Conservation (phyloP, 92 coral and sea anemone genomes). For the Ricordea florida region DNA sequence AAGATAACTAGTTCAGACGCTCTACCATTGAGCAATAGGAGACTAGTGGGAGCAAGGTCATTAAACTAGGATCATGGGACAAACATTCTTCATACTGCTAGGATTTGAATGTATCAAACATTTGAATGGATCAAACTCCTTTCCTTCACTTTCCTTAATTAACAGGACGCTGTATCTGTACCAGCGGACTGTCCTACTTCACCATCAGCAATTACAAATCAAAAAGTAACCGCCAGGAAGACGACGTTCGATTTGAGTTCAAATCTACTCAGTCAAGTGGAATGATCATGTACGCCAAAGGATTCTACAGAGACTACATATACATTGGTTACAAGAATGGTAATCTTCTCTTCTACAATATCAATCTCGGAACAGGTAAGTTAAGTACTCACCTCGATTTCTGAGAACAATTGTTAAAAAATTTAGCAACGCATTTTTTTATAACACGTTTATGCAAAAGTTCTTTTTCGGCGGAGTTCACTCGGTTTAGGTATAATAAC, state of each 20-base stretch:
- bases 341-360: slow-evolving; percentile 63
- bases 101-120: too few relatives aligned
- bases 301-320: slow-evolving; percentile 67
- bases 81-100: too few relatives aligned
- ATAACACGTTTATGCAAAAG: not conserved
- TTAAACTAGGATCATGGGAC: too few relatives aligned
- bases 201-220: slow-evolving; percentile 58
- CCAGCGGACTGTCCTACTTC: slow-evolving; percentile 64
- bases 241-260: slow-evolving; percentile 77
- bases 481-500: too few relatives aligned
- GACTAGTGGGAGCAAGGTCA: too few relatives aligned
- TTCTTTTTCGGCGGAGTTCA: too few relatives aligned
- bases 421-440: not conserved
- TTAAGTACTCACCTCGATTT: too few relatives aligned
- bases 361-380: slow-evolving; percentile 93
- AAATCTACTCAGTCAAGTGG: slow-evolving; percentile 70
- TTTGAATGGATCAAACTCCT: too few relatives aligned
- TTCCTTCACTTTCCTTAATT: not conserved
- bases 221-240: slow-evolving; percentile 45
- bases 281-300: slow-evolving; percentile 79
- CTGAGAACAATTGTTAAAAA: too few relatives aligned
- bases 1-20: too few relatives aligned
- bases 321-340: slow-evolving; percentile 78
- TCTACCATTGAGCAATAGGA: too few relatives aligned
- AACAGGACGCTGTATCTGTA: slow-evolving; percentile 80